These are phyloP conservation scores for Candidula unifasciata DNA, from an alignment of 2,888 invertebrate species.

Conservation along the genomic window DNA sequence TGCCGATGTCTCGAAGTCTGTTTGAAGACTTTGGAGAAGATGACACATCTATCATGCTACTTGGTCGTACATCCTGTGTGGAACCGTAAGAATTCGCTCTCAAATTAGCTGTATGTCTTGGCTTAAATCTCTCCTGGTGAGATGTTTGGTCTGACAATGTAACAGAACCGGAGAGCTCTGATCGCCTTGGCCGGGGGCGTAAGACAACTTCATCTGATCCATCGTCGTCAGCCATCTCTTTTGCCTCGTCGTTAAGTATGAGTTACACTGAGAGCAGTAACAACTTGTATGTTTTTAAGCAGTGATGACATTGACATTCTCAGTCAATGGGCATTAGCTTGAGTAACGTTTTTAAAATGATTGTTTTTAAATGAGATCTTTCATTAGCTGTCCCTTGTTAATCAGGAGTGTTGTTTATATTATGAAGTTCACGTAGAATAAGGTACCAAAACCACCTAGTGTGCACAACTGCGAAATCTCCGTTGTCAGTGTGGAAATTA, in stretches of 20 bases:
- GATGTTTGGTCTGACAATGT: not conserved
- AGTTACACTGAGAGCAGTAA: not conserved
- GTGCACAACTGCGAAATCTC: too few relatives aligned
- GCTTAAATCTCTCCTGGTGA: not conserved
- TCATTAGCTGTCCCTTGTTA: too few relatives aligned
- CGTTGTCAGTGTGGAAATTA: too few relatives aligned
- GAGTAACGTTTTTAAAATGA: too few relatives aligned
- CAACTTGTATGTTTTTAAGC: not conserved
- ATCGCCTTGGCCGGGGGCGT: not conserved
- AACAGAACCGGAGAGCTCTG: not conserved
- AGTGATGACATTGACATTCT: not conserved
- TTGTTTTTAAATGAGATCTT: too few relatives aligned
- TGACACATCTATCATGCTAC: constrained; percentile 37
- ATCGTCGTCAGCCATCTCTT: not conserved
- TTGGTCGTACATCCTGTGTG: not conserved
- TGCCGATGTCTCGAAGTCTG: constrained; percentile 15
- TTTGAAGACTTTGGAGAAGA: not conserved
- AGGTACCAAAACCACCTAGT: too few relatives aligned
- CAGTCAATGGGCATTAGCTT: not conserved
- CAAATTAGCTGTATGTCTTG: not conserved
- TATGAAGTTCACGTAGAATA: too few relatives aligned
- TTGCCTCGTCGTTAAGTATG: not conserved
- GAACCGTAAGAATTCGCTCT: not conserved
- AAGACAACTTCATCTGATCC: not conserved
- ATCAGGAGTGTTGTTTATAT: too few relatives aligned